Base-by-base conservation (phyloP, 2,113 vertebrate species). In the Aptenodytes patagonicus region DNA sequence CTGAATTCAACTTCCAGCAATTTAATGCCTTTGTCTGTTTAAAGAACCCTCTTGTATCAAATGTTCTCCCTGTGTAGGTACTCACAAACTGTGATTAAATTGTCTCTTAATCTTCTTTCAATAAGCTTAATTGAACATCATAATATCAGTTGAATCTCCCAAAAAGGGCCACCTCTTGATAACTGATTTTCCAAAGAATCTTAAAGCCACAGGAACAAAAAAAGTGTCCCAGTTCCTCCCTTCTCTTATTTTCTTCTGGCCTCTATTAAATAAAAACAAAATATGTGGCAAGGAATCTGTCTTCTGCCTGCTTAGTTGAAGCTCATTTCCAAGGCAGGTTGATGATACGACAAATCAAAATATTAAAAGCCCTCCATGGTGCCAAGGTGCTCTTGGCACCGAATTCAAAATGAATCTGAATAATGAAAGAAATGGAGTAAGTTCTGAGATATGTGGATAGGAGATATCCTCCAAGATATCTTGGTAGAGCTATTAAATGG, bases 41-140 rank as follows among this genome's bases (percentile, higher is more conserved):
- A 90, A 96, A 93, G n/a, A 57, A 64, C 44, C 44, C 68, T 90
- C 72, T 93, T 73, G 47, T 84, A 90, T 81, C 88, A 89, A 90
- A 88, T 58, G 10, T 93, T 95, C 54, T 91, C 60, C 68, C 76
- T 75, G 10, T 52, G 79, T 55, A 94, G 79, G 85, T 90, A 31
- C 75, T 93, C 88, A 62, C 17, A 66, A 92, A 86, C 68, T 80
- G 66, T 65, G 85, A 93, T 90, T 94, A 86, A 96, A 95, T 90
- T 94, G 47, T 93, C 72, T 80, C 92, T 92, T 86, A 73, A 90
- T 88, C 64, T 92, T 80, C 75, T 78, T 87, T 75, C 79, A 92
- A 17, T 83, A 79, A 92, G 25, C 52, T 83, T 93, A 93, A 94
- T 70, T 78, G 79, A 83, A 71, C 42, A 68, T 46, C 11, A 6